Evolutionary conservation across 2,113 vertebrate genomes (phyloP), one percentile per base, ranked within the genome.

Genomic region (Cyrtonyx montezumae): DNA sequence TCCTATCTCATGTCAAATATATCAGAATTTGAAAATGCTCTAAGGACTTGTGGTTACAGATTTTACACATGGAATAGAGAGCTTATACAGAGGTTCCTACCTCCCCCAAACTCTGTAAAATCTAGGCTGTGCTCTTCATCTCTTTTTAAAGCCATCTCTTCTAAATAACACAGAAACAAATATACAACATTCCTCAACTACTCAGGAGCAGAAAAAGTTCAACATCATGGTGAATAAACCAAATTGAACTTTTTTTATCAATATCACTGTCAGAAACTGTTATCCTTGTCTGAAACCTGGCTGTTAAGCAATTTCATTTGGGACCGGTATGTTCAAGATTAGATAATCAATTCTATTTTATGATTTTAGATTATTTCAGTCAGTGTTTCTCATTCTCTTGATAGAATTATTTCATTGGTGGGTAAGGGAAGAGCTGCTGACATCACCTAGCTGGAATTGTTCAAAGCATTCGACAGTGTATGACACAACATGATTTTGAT

Each of bases 331-430:
- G 34, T 71, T 92, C 62, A 75, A 76, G 45, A 78, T 75, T 63
- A 76, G 26, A 59, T 48, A 49, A 53, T 76, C 84, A 82, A 91
- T 67, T 89, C 36, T 15, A 15, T 80, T 80, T 94, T 76, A 68
- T 93, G 76, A 90, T 88, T 91, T 67, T 32, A 71, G 63, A 77
- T 55, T 45, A 90, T 93, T 91, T 91, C 77, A 86, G 71, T n/a
- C 76, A 90, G 45, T 82, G 76, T 91, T 90, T 91, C 46, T 94
- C 51, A 80, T 55, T 55, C 28, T 30, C 53, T 55, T 55, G 28
- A 30, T 55, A 28, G 53, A 30, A 15, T 55, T 30, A 55, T 30
- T 30, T 28, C 53, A 55, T 30, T 55, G 28, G 53, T 30, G 28
- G 9, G 28, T 30, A 30, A 55, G 28, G 28, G 53, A 55, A 55